A percentile compares a stretch with the other conserved stretches of the same genome.
Evolutionary conservation across 2,888 invertebrate genomes (phyloP).

Genomic region (Drosophila buzzatii): DNA sequence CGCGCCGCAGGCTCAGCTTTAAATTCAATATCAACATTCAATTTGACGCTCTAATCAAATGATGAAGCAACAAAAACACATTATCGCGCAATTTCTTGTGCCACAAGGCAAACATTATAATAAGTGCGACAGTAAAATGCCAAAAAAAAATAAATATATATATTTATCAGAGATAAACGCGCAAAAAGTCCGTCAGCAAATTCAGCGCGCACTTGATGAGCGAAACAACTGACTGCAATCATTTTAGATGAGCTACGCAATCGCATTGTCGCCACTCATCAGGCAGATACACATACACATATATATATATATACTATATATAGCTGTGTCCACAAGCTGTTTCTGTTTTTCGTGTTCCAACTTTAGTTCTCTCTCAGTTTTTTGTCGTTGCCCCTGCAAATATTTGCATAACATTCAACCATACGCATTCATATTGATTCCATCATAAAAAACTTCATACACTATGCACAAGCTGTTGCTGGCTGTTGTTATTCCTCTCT

Average conservation of each 20-base stretch:
- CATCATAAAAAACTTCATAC: constrained; percentile 7
- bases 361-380: constrained; percentile 31
- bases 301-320: not conserved
- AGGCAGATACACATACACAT: not conserved
- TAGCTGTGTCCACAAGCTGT: constrained; percentile 17
- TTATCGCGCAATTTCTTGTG: constrained; percentile 66
- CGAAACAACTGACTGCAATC: constrained; percentile 45
- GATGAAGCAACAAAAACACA: constrained; percentile 73
- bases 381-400: constrained; percentile 24
- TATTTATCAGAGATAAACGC: too few relatives aligned
- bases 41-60: constrained; percentile 64
- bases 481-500: not conserved
- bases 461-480: constrained; percentile 4
- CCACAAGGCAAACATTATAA: constrained; percentile 47
- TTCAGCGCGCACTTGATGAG: constrained; percentile 16
- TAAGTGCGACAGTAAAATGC: constrained; percentile 19
- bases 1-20: constrained; percentile 38
- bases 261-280: constrained; percentile 22
- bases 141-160: not conserved
- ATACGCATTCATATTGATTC: constrained; percentile 23
- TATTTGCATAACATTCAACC: constrained; percentile 30
- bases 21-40: constrained; percentile 69
- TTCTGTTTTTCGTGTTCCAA: constrained; percentile 1
- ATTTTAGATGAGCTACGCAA: constrained; percentile 32
- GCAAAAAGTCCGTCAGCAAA: not conserved